phyloP scores from a whole-genome alignment of 1,140 invertebrate species.

The Mamestra configurata region DNA sequence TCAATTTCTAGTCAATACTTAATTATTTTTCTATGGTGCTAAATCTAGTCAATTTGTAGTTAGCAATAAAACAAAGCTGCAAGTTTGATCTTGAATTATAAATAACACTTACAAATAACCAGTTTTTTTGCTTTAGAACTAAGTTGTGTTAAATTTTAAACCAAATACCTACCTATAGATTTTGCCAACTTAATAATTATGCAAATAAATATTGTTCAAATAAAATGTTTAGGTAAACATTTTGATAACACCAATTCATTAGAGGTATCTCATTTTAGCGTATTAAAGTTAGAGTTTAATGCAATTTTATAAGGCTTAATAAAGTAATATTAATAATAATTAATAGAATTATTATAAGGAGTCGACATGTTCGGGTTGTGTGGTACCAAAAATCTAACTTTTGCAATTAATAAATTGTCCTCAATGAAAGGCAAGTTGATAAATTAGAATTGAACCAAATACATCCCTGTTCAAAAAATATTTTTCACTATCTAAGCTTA shows the following conservation, averaged over 20 bases:
- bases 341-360: constrained; percentile 23
- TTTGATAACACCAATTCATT: constrained; percentile 44
- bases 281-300: constrained; percentile 28
- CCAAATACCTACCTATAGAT: neutral
- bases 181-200: constrained; percentile 27
- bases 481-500: neutral
- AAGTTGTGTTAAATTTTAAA: constrained; percentile 27
- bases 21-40: constrained; percentile 71
- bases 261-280: constrained; percentile 38
- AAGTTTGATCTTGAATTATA: constrained; percentile 41
- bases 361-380: constrained; percentile 33
- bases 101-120: neutral
- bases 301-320: constrained; percentile 49
- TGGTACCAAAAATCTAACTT: constrained; percentile 42
- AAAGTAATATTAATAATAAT: constrained; percentile 28
- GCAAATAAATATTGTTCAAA: constrained; percentile 11
- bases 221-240: constrained; percentile 11
- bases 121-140: neutral
- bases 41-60: constrained; percentile 69
- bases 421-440: neutral
- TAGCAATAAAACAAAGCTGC: constrained; percentile 57
- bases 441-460: constrained; percentile 2
- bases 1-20: constrained; percentile 43
- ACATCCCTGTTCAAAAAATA: constrained; percentile 9
- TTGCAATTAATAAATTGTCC: constrained; percentile 26